phyloP scores from a whole-genome alignment of 2,113 vertebrate species.

The Sciurus niger region DNA sequence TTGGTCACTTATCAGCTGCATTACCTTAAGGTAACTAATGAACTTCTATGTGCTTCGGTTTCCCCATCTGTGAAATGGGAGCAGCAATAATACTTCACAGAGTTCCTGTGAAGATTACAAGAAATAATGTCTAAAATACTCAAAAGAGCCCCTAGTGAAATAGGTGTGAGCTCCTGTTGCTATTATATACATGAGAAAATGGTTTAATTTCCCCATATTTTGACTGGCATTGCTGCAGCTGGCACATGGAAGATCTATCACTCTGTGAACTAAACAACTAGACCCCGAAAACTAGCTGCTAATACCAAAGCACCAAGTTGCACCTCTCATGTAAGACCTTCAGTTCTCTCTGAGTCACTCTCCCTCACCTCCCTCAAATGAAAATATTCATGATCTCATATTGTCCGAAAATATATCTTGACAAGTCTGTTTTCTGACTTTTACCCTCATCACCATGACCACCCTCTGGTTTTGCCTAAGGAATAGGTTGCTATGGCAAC shows the following conservation, averaged over 20 bases:
- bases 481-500: slow-evolving; percentile 79
- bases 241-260: background rate
- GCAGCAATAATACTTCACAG: background rate
- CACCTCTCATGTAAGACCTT: background rate
- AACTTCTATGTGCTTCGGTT: background rate
- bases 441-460: slow-evolving; percentile 69
- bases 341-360: background rate
- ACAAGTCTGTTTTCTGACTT: slow-evolving; percentile 72
- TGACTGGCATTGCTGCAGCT: background rate
- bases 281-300: background rate
- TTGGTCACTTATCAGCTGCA: background rate
- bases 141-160: background rate
- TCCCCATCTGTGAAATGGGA: background rate
- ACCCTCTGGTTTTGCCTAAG: slow-evolving; percentile 74
- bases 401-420: slow-evolving; percentile 65
- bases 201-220: background rate
- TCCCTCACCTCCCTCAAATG: background rate
- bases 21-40: background rate
- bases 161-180: background rate
- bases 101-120: slow-evolving; percentile 1
- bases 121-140: background rate
- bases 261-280: background rate
- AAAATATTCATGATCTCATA: slow-evolving; percentile 68
- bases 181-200: background rate
- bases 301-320: background rate